A percentile compares a stretch with the other conserved stretches of the same genome.
Conservation (phyloP, 2,113 vertebrate species). For the Dipodomys merriami region DNA sequence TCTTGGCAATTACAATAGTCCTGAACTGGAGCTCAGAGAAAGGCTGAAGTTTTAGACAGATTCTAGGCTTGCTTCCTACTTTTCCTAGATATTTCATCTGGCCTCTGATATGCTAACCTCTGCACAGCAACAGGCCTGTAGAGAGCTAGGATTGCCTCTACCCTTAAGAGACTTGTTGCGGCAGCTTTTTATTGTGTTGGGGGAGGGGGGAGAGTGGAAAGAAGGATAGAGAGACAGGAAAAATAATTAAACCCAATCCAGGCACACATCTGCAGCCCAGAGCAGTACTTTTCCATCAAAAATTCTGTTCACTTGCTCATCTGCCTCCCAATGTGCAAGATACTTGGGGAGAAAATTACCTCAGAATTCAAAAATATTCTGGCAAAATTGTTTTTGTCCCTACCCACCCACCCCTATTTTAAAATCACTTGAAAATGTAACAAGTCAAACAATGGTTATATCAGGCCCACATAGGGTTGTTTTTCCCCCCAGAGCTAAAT, state of each 20-base stretch:
- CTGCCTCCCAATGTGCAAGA: conserved; percentile 23
- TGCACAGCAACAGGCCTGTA: background rate
- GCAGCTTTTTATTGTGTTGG: background rate
- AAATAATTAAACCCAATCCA: conserved; percentile 76
- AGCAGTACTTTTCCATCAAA: conserved; percentile 72
- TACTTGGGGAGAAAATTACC: conserved; percentile 45
- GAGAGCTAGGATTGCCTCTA: background rate
- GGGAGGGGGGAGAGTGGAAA: conserved; percentile 20
- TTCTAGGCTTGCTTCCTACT: background rate
- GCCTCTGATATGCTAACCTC: conserved; percentile 38
- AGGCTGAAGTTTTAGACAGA: conserved; percentile 39
- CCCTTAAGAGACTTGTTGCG: conserved; percentile 8
- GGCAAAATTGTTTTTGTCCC: conserved; percentile 41
- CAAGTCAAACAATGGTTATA: conserved; percentile 65
- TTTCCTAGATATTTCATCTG: conserved; percentile 31
- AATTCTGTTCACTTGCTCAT: conserved; percentile 40
- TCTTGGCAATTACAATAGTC: conserved; percentile 32
- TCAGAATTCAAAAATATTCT: conserved; percentile 70
- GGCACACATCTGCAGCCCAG: conserved; percentile 68
- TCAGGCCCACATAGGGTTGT: background rate
- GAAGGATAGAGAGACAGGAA: conserved; percentile 7
- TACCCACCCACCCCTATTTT: background rate
- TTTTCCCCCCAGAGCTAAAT: conserved; percentile 64
- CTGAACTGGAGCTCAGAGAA: conserved; percentile 4
- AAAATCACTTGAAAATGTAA: conserved; percentile 57